phyloP scores from a whole-genome alignment of 2,797 vertebrate genomes.

The Fratercula arctica region DNA sequence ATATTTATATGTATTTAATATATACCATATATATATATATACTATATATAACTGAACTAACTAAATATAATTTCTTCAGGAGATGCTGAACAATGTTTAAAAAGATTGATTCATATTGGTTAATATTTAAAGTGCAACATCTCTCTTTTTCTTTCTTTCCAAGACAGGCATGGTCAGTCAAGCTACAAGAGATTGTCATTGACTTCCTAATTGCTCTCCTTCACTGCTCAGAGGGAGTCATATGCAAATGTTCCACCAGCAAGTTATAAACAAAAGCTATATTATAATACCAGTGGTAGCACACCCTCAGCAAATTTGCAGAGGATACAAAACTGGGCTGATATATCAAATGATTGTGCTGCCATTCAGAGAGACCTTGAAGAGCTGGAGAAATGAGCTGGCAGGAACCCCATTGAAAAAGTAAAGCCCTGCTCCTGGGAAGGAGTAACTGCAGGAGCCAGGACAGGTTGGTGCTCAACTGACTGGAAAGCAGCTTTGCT shows the following conservation, averaged over 20 bases:
- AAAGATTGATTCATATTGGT: background rate
- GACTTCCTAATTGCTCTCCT: background rate
- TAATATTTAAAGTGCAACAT: background rate
- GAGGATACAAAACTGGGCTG: background rate
- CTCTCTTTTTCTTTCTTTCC: background rate
- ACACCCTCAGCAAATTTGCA: background rate
- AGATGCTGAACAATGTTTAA: background rate
- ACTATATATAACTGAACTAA: too few species aligned
- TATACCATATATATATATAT: too few species aligned
- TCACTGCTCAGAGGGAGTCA: background rate
- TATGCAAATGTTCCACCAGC: background rate
- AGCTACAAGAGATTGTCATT: background rate
- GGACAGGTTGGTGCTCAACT: background rate
- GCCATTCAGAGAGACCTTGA: background rate
- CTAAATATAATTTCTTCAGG: background rate
- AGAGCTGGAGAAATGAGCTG: background rate
- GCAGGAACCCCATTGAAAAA: background rate
- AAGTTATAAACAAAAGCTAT: background rate
- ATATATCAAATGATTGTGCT: background rate
- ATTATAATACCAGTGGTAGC: background rate
- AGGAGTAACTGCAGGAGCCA: background rate
- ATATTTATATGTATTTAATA: too few species aligned
- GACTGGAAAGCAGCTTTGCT: background rate
- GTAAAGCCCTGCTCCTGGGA: too few species aligned
- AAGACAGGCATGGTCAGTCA: background rate